Evolutionary conservation across 2,888 invertebrate genomes (phyloP).

Genomic region (Rhynchonema sp.): DNA sequence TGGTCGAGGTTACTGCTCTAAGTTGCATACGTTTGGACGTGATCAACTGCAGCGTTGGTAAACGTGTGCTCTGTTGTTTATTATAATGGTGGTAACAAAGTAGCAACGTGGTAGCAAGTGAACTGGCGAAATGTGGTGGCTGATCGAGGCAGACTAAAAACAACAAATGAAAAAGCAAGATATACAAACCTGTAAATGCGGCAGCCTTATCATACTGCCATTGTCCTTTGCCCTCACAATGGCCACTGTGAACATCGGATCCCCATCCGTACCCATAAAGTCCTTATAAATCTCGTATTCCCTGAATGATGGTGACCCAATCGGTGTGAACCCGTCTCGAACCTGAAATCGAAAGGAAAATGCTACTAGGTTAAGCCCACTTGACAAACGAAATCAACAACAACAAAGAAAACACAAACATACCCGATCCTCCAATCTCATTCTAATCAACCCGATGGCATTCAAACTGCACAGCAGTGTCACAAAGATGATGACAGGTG

Average conservation of each 20-base stretch:
- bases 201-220: conserved; percentile 20
- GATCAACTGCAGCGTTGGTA: no score
- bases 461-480: background rate
- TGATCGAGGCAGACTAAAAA: no score
- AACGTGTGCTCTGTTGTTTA: no score
- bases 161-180: no score
- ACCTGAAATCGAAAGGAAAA: background rate
- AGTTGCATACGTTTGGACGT: no score
- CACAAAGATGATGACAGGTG: background rate
- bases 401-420: background rate
- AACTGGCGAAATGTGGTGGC: no score
- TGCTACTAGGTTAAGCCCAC: background rate
- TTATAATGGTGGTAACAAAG: no score
- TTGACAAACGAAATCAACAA: background rate
- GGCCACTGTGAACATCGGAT: conserved; percentile 23
- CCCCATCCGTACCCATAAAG: conserved; percentile 9
- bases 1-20: no score
- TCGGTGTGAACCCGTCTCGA: conserved; percentile 2
- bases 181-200: conserved; percentile 15
- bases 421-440: background rate
- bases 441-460: background rate
- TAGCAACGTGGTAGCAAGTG: no score
- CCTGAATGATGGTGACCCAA: background rate
- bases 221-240: conserved; percentile 20
- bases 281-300: conserved; percentile 1